These are phyloP conservation scores for Oophaga sylvatica DNA, from an alignment of 2,797 vertebrate genomes.

Conservation along the genomic window DNA sequence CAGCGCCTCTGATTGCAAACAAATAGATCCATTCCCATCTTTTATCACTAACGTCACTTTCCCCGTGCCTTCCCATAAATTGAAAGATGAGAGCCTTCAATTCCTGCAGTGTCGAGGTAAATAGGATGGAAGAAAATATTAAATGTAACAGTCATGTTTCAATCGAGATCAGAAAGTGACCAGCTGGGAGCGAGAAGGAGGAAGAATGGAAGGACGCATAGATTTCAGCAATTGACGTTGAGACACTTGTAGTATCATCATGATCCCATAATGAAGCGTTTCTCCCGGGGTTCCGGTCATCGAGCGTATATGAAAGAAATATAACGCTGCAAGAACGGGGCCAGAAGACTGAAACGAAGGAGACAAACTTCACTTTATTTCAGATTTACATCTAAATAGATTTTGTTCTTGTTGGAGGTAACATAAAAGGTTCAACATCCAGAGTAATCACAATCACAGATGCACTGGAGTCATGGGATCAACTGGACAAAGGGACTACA, in stretches of 20 bases:
- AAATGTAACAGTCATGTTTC: conserved; percentile 23
- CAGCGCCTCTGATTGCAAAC: background rate
- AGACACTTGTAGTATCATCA: background rate
- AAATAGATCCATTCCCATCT: background rate
- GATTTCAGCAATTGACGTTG: background rate
- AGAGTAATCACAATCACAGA: background rate
- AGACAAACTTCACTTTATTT: background rate
- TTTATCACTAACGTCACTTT: conserved; percentile 26
- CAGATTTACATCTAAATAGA: background rate
- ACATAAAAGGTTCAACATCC: background rate
- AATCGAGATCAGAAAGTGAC: conserved; percentile 11
- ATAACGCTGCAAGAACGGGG: background rate
- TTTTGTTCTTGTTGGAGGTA: background rate
- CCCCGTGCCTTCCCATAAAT: background rate
- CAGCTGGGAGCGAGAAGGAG: background rate
- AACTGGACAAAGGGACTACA: too few species aligned
- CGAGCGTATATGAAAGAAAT: background rate
- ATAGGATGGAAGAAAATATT: conserved; percentile 39
- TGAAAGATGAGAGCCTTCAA: conserved; percentile 23
- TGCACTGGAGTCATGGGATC: background rate
- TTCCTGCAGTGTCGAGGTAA: conserved; percentile 26
- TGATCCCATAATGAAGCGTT: background rate
- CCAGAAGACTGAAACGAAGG: background rate
- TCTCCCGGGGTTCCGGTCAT: background rate
- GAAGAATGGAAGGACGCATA: background rate